Conservation (phyloP, 2,888 invertebrate genomes). For the Cyrtodaria siliqua region DNA sequence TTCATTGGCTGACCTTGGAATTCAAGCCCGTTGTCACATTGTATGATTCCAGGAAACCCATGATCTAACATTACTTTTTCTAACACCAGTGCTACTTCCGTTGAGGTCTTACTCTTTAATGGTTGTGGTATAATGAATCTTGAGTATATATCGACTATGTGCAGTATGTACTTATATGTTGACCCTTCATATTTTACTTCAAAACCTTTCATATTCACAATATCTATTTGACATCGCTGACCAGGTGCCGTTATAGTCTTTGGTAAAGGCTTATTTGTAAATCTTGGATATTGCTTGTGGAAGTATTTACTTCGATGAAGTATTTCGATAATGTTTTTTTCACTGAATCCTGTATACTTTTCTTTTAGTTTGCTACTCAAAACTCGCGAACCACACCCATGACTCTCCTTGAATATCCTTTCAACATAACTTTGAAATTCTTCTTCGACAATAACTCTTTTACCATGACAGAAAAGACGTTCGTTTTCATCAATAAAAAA, state of each 20-base stretch:
- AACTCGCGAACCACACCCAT: constrained; percentile 23
- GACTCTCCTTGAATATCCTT: constrained; percentile 7
- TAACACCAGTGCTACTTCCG: constrained; percentile 5
- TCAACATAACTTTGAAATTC: constrained; percentile 8
- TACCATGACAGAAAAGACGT: constrained; percentile 24
- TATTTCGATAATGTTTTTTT: constrained; percentile 13
- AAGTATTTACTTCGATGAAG: constrained; percentile 4
- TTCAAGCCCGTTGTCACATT: constrained; percentile 22
- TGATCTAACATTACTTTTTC: constrained; percentile 9
- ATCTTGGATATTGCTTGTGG: constrained; percentile 26
- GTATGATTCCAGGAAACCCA: constrained; percentile 11
- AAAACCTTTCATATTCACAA: constrained; percentile 13
- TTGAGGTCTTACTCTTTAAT: not conserved
- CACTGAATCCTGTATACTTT: constrained; percentile 25
- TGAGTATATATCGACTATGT: constrained; percentile 10
- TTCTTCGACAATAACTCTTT: constrained; percentile 19
- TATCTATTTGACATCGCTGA: constrained; percentile 27
- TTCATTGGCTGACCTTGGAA: constrained; percentile 11
- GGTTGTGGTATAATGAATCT: constrained; percentile 27
- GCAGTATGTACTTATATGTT: constrained; percentile 12
- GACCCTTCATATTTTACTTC: not conserved
- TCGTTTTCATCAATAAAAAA: constrained; percentile 1
- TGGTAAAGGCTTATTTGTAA: constrained; percentile 9
- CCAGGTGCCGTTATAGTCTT: not conserved
- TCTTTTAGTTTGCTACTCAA: constrained; percentile 29